Percentiles rank a stretch among this genome's conserved stretches.
phyloP scores from a whole-genome alignment of 2,113 vertebrate species.

The Urocitellus parryii region DNA sequence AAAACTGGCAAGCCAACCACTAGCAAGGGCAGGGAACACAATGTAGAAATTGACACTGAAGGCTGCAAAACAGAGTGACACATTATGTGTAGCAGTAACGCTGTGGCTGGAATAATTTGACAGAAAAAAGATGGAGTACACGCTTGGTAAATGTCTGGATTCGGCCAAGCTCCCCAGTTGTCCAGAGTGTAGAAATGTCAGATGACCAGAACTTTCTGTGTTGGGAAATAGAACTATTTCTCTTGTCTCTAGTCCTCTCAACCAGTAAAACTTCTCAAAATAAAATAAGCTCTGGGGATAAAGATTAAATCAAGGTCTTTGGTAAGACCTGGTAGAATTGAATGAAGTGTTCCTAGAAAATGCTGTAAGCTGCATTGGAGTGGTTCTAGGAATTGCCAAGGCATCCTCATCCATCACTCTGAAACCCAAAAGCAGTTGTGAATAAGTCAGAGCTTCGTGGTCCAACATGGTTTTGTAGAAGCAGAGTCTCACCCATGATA shows the following conservation, averaged over 20 bases:
- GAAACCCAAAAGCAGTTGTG: no score
- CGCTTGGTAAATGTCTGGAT: neutral
- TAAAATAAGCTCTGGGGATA: neutral
- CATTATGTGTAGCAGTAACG: neutral
- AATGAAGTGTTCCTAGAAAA: no score
- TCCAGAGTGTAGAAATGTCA: neutral
- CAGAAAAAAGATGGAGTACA: neutral
- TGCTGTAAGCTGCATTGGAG: no score
- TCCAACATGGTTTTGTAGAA: no score
- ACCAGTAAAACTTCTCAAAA: neutral
- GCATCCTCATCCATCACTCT: no score
- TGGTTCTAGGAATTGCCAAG: no score
- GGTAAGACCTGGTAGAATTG: neutral
- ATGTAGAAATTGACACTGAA: neutral
- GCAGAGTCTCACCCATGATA: neutral
- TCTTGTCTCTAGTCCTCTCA: neutral
- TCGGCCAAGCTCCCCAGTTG: neutral
- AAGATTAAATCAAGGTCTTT: neutral
- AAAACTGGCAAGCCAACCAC: neutral
- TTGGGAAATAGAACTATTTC: neutral
- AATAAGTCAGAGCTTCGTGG: no score
- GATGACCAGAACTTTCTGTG: neutral
- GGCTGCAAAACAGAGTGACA: neutral
- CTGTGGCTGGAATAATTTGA: neutral
- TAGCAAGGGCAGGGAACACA: neutral